phyloP scores from a whole-genome alignment of 2,113 vertebrate genomes.

The Beaufortia kweichowensis region DNA sequence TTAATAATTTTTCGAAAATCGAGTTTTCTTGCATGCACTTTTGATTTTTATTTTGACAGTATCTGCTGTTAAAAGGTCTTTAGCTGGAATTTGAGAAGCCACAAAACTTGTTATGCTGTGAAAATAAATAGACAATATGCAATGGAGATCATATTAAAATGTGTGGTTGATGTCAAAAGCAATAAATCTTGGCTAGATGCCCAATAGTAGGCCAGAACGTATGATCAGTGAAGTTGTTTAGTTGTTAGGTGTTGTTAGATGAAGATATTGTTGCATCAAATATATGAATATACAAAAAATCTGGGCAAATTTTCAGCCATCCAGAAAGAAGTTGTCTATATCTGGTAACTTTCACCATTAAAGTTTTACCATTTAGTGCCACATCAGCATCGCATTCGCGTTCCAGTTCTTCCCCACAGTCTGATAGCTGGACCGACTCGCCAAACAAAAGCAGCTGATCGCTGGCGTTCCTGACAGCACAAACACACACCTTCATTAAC shows the following conservation, averaged over 20 bases:
- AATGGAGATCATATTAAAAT: not conserved
- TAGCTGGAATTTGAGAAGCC: not conserved
- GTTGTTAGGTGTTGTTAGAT: too few species aligned
- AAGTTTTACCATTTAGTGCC: slow-evolving; percentile 47
- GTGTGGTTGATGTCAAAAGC: not conserved
- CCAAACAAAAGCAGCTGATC: slow-evolving; percentile 77
- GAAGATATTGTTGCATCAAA: not conserved
- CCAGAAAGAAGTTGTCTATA: slow-evolving; percentile 38
- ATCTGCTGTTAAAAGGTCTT: not conserved
- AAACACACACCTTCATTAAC: slow-evolving; percentile 67
- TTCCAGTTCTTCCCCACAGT: slow-evolving; percentile 45
- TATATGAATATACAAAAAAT: not conserved
- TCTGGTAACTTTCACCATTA: slow-evolving; percentile 72
- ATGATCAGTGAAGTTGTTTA: too few species aligned
- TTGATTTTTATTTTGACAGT: not conserved
- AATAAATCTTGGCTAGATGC: not conserved
- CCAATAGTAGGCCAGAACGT: not conserved
- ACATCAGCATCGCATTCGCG: slow-evolving; percentile 53
- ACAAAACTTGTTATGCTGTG: too few species aligned
- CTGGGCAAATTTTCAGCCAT: not conserved
- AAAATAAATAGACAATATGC: not conserved
- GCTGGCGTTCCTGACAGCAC: slow-evolving; percentile 71
- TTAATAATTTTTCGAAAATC: not conserved
- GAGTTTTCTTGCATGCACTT: not conserved
- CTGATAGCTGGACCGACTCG: slow-evolving; percentile 70